Evolutionary conservation across 2,113 vertebrate genomes (phyloP).

Genomic region (Propithecus coquereli): DNA sequence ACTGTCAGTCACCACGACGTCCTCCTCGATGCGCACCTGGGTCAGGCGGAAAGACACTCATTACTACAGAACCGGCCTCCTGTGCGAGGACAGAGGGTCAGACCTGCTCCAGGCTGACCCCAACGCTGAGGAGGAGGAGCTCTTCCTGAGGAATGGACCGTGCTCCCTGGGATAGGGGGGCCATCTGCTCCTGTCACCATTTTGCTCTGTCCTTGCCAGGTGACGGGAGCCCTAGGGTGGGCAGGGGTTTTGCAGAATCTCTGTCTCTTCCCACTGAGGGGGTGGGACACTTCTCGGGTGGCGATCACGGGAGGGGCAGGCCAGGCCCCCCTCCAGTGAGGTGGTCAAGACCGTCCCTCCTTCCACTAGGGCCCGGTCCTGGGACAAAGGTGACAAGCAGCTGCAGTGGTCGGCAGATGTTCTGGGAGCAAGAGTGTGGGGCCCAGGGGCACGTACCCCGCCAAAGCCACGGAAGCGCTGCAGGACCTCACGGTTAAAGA

Average conservation of each 20-base stretch:
- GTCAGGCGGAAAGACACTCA: background rate
- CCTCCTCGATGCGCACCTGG: slow-evolving; percentile 96
- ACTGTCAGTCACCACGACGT: slow-evolving; percentile 87
- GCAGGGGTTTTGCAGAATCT: background rate
- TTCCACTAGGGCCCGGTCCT: background rate
- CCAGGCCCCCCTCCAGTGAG: background rate
- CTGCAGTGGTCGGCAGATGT: background rate
- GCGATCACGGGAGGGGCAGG: background rate
- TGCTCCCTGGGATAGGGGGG: background rate
- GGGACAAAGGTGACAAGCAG: background rate
- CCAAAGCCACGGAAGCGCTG: slow-evolving; percentile 90
- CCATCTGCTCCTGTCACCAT: background rate
- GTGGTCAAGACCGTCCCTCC: background rate
- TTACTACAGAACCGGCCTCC: background rate
- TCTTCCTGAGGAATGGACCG: background rate
- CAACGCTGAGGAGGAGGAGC: background rate
- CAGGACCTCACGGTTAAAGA: slow-evolving; percentile 89
- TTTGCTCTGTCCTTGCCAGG: background rate
- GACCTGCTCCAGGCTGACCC: background rate
- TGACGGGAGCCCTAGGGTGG: background rate
- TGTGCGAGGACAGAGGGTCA: no score
- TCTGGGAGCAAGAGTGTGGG: background rate
- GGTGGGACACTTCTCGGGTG: background rate
- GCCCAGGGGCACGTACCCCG: slow-evolving; percentile 86
- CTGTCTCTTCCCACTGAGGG: background rate